Conservation (phyloP, 92 coral and sea anemone genomes). For the Metridium senile region DNA sequence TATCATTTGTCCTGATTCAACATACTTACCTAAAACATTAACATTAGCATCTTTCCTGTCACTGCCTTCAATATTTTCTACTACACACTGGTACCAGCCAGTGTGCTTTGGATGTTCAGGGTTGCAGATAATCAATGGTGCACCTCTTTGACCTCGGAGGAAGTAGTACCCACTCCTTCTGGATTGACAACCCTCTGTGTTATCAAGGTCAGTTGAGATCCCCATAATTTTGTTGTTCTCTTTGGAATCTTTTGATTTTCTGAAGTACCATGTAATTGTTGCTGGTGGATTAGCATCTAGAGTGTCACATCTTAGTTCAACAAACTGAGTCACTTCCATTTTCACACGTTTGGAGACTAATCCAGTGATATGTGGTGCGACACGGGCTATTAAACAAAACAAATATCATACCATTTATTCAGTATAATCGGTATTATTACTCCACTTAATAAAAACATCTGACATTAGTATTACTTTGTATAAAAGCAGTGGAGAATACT, state of each 20-base stretch:
- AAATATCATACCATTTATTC: too few relatives aligned
- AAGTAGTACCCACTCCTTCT: conserved; percentile 24
- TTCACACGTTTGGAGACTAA: conserved; percentile 18
- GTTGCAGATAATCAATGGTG: conserved; percentile 29
- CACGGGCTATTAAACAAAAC: not conserved
- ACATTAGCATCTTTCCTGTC: conserved; percentile 4
- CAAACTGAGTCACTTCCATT: not conserved
- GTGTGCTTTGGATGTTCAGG: conserved; percentile 17
- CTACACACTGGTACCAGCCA: conserved; percentile 25
- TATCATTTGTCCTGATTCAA: not conserved
- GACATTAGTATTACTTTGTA: too few relatives aligned
- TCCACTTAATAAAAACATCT: too few relatives aligned
- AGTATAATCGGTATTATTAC: too few relatives aligned
- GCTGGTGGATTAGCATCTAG: conserved; percentile 20
- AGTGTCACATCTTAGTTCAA: conserved; percentile 21
- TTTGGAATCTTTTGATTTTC: not conserved
- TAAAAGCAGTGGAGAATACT: too few relatives aligned
- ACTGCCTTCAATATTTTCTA: conserved; percentile 16
- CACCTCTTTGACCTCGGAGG: not conserved
- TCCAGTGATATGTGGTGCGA: conserved; percentile 20
- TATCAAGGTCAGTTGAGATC: not conserved
- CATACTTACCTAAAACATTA: conserved; percentile 22
- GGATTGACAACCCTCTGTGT: not conserved
- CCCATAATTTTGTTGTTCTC: not conserved
- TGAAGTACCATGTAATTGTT: conserved; percentile 8